A percentile compares a stretch with the other conserved stretches of the same genome.
Evolutionary conservation across 2,797 vertebrate species (phyloP).

Genomic region (Enteromius argenteus): DNA sequence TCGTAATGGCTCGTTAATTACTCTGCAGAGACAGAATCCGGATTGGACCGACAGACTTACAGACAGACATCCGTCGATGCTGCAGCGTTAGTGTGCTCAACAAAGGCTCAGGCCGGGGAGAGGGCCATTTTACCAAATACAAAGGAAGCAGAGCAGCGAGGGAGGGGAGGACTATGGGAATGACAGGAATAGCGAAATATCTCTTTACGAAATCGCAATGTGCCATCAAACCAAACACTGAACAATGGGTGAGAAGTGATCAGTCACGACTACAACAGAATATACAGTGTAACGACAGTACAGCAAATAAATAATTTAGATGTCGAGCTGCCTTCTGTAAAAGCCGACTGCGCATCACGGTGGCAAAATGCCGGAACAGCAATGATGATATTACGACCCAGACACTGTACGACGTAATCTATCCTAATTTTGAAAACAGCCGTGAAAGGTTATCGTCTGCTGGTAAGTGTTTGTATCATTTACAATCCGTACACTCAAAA

Average conservation of each 20-base stretch:
- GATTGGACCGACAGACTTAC: conserved; percentile 70
- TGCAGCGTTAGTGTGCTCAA: conserved; percentile 70
- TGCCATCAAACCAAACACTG: conserved; percentile 51
- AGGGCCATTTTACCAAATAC: conserved; percentile 71
- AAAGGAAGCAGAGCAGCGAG: conserved; percentile 68
- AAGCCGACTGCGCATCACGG: conserved; percentile 80
- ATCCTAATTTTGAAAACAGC: conserved; percentile 65
- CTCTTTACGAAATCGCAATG: conserved; percentile 66
- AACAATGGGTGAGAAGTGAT: conserved; percentile 50
- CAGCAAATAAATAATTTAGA: conserved; percentile 74
- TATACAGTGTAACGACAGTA: conserved; percentile 68
- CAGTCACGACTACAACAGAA: conserved; percentile 42
- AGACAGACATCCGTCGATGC: conserved; percentile 73
- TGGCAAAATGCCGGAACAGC: conserved; percentile 76
- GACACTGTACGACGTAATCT: conserved; percentile 64
- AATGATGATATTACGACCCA: conserved; percentile 79
- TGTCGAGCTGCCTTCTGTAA: conserved; percentile 69
- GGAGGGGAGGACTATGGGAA: conserved; percentile 64
- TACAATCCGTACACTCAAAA: not conserved
- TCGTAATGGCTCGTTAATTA: conserved; percentile 33
- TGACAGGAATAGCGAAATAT: conserved; percentile 66
- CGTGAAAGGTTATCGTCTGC: conserved; percentile 71
- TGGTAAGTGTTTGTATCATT: conserved; percentile 73
- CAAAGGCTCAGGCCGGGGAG: conserved; percentile 74
- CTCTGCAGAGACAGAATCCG: conserved; percentile 60